phyloP scores from a whole-genome alignment of 2,797 vertebrate genomes.

The Melopsittacus undulatus region DNA sequence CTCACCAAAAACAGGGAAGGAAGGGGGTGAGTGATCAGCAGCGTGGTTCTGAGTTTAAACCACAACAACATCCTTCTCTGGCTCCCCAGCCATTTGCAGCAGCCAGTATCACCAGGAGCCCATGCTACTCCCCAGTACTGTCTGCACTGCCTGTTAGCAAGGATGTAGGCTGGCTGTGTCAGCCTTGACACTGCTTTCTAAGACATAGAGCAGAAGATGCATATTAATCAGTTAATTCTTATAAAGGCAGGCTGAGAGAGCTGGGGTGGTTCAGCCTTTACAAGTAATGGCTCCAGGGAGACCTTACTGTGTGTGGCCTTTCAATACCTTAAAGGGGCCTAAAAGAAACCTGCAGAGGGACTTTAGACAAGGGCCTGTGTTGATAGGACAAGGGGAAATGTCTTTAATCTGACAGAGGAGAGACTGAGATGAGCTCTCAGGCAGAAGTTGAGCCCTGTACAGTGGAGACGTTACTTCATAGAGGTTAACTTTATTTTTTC shows the following conservation, averaged over 20 bases:
- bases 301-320: neutral
- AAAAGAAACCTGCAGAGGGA: too few species aligned
- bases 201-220: neutral
- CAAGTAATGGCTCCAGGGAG: neutral
- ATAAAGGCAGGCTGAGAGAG: neutral
- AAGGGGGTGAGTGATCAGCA: neutral
- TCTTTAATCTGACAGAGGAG: too few species aligned
- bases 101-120: neutral
- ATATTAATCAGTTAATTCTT: neutral
- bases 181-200: neutral
- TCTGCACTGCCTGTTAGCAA: rapidly evolving
- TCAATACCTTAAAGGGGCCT: too few species aligned
- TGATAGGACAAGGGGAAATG: too few species aligned
- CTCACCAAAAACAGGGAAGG: neutral
- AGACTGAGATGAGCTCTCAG: too few species aligned
- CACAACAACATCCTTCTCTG: neutral
- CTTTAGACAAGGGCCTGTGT: too few species aligned
- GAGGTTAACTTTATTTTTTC: too few species aligned
- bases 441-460: too few species aligned
- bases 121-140: too few species aligned
- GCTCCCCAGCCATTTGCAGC: neutral
- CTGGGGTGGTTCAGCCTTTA: neutral
- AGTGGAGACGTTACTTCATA: too few species aligned
- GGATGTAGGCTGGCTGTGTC: neutral
- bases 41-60: neutral